These are phyloP conservation scores for Sebastes baramenuke DNA, from an alignment of 2,797 vertebrate genomes.

Conservation along the genomic window DNA sequence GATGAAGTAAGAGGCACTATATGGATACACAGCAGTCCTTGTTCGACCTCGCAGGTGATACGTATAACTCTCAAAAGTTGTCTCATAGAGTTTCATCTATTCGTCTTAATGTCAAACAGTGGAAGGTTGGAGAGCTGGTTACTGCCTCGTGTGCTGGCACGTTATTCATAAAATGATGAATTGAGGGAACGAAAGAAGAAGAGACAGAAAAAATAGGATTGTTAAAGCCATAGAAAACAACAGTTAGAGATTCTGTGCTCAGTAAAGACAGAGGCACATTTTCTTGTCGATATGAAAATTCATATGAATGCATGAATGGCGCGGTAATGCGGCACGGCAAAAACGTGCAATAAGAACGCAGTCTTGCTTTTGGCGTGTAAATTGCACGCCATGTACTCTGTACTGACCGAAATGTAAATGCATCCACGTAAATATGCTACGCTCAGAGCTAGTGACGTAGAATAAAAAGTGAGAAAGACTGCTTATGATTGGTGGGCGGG, in stretches of 20 bases:
- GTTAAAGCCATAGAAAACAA: slow-evolving; percentile 32
- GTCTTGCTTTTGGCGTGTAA: too few species aligned
- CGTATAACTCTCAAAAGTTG: slow-evolving; percentile 53
- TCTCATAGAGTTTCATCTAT: slow-evolving; percentile 26
- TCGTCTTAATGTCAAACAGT: slow-evolving; percentile 47
- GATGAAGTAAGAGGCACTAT: slow-evolving; percentile 37
- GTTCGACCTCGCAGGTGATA: slow-evolving; percentile 53
- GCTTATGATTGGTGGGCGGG: too few species aligned
- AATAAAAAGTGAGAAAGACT: too few species aligned
- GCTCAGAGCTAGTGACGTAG: too few species aligned
- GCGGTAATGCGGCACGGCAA: fast-evolving
- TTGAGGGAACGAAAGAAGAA: slow-evolving; percentile 19
- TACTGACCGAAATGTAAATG: too few species aligned
- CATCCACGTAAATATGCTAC: too few species aligned
- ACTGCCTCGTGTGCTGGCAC: slow-evolving; percentile 22
- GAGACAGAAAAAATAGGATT: background rate
- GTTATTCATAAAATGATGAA: slow-evolving; percentile 16
- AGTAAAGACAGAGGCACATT: background rate
- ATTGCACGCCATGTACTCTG: too few species aligned
- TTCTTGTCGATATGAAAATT: background rate
- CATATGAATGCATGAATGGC: too few species aligned
- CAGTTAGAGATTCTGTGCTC: background rate
- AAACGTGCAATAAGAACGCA: fast-evolving
- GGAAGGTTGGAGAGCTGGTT: slow-evolving; percentile 24
- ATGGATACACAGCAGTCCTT: slow-evolving; percentile 48